Base-by-base conservation (phyloP, 2,888 invertebrate species). In the Yponomeuta malinellus region DNA sequence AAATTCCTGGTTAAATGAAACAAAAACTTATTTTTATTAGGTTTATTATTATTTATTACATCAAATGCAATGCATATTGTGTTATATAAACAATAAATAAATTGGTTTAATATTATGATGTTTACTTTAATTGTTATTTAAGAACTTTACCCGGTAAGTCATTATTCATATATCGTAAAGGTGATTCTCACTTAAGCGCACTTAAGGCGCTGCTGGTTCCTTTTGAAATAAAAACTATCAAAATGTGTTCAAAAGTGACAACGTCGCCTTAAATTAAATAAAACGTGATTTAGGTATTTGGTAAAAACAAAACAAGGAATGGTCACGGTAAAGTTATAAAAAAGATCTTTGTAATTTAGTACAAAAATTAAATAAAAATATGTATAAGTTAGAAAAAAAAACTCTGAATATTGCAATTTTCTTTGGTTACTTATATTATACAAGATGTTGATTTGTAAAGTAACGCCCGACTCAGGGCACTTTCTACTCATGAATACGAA, bases 21-120 rank as follows among this genome's bases (percentile, higher is more conserved):
- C 52, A 59, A 59, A 59, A 59, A 15, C 3, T 15, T 6, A 4
- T 59, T 68, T 33, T 23, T 63, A 68, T 71, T 71, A 65, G n/a
- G 48, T 69, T 69, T 70, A 70, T 65, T 90, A 89, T 68, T 90
- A 90, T 88, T 68, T 90, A 90, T 88, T 91, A 90, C 90, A 90
- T 89, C 86, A 89, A 90, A 90, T 91, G 91, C 89, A 88, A 87
- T 86, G 88, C 89, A 90, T 59, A 59, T 15, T 88, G 85, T 84
- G 81, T 85, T 86, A 81, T 81, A 80, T 82, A 81, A 88, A 88
- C 84, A 88, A 90, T 91, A 90, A 89, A 90, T 89, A 88, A 84
- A 83, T 79, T 80, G 83, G 82, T 72, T 72, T 74, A 71, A 59
- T 72, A 15, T 59, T 59, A 72, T 71, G 43, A 37, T n/a, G 65